Evolutionary conservation across 2,797 vertebrate species (phyloP), one percentile per base, ranked within the genome.

Genomic region (Scyliorhinus canicula): DNA sequence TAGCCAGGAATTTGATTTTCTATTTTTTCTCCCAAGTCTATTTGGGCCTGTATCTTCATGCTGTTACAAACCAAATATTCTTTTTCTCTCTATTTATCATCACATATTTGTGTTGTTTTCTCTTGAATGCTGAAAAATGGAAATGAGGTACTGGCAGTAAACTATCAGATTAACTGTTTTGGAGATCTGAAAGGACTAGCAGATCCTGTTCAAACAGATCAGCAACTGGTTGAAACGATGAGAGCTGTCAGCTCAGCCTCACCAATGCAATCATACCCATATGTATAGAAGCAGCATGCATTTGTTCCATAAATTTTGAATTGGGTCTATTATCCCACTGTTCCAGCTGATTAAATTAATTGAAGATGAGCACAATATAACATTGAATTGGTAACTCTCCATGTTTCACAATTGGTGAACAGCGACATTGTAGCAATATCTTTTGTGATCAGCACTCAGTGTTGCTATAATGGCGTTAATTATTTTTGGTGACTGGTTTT

Each of bases 281-380:
- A 0, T 95, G 16, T 74, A 57, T 40, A 88, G 52, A 95, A 95
- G 95, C 95, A 69, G 85, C 44, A 63, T 91, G 94, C 57, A 95
- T 95, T 95, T 95, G 26, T 95, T 96, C 96, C 95, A 95, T 60
- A 95, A 95, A 95, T 88, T 95, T 71, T 95, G 95, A 67, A 95
- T 95, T 94, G 95, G 47, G 95, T 95, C 95, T 95, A 79, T 96
- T 96, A 95, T 95, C 95, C 96, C 95, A 67, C 69, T 95, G n/a
- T 85, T 88, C 74, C 96, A 82, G 95, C 95, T 96, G 91, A 94
- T 95, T 96, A 82, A 95, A 96, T 96, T 97, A 96, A 95, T 96
- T 96, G 95, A 95, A 96, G 95, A 88, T 95, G 40, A 93, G 95
- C 95, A 95, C 95, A 94, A 52, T 94, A 47, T 67, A 93, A 93